Base-by-base conservation (phyloP, 2,888 invertebrate species). In the Hyposoter didymator region DNA sequence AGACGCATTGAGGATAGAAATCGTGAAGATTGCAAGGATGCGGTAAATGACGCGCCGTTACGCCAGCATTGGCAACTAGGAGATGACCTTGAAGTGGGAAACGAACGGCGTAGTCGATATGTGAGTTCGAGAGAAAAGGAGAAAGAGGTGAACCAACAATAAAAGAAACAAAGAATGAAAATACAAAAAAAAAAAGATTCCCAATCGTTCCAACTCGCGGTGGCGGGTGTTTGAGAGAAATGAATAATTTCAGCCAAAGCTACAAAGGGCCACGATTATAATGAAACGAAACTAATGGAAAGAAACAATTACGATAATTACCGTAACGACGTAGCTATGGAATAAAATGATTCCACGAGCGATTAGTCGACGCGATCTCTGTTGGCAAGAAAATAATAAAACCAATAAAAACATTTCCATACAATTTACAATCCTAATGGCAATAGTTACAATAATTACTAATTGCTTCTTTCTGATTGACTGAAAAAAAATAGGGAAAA, bases 41-140 rank as follows among this genome's bases (percentile, higher is more conserved):
- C 62, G 14, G 43, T 39, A 55, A 47, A 19, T 45, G 39, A 45
- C 69, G 62, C 52, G 66, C 62, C 22, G 70, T 82, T 82, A 64
- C 59, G 59, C 59, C 59, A 59, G 59, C 28, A 59, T 59, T 59
- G 59, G 59, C 59, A 64, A 78, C 43, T 64, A 35, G 12, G 55
- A 64, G 76, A 72, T 72, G 82, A 55, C 82, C 76, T 82, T 82
- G 82, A 52, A 49, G 66, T 69, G 47, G 78, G 47, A 35, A 67
- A 64, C 64, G 73, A 59, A 79, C 74, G 75, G 49, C 67, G 62
- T 64, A 39, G 22, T 43, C 67, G 76, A 70, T 62, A 49, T 52
- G 45, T 12, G 14, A 32, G 72, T 78, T 62, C 12, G n/a, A 14
- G 32, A 73, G 45, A 32, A 75, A 86, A 79, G 76, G 72, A 70